Conservation (phyloP, 2,797 vertebrate species). For the Rhincodon typus region DNA sequence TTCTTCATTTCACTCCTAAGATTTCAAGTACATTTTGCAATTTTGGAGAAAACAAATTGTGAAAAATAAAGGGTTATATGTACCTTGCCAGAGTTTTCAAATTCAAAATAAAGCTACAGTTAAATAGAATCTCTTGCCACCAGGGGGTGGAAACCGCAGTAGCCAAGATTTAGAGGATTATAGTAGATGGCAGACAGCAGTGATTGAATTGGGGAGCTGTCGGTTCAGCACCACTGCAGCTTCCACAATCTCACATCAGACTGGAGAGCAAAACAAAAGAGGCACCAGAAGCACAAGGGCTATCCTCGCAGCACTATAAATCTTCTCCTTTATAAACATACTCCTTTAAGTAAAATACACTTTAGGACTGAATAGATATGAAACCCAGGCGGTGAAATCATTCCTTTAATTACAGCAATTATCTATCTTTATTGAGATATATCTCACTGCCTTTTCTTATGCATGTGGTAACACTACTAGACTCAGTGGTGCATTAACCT, state of each 20-base stretch:
- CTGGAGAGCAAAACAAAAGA: neutral
- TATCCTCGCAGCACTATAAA: neutral
- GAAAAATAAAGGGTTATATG: neutral
- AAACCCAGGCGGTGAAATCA: neutral
- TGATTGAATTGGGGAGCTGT: neutral
- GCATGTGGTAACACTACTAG: neutral
- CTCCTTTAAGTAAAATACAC: neutral
- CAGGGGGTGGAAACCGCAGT: neutral
- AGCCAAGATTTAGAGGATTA: neutral
- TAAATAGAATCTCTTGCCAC: neutral
- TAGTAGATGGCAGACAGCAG: neutral
- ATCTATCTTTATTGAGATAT: neutral
- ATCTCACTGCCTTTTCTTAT: neutral
- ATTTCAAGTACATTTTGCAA: neutral
- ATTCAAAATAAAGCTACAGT: neutral
- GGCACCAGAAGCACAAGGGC: rapidly evolving
- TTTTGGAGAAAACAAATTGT: neutral
- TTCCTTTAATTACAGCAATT: neutral
- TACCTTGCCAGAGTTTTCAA: neutral
- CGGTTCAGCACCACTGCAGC: neutral
- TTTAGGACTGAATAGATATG: neutral
- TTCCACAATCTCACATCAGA: neutral
- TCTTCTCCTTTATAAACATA: neutral
- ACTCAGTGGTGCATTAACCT: neutral
- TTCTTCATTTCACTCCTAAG: neutral